Conservation (phyloP, 2,797 vertebrate genomes). For the Masticophis lateralis region DNA sequence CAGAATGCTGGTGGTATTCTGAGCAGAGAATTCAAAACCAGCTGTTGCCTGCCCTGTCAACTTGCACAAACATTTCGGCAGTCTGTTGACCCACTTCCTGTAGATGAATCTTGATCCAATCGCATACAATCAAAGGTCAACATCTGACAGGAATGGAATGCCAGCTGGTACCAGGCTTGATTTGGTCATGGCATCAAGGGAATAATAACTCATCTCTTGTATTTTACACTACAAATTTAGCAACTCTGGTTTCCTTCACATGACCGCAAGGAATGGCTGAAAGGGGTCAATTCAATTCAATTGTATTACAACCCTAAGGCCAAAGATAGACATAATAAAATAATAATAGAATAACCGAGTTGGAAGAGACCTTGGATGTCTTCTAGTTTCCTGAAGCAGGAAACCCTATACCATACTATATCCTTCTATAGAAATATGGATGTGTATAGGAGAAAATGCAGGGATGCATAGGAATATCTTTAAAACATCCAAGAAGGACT, state of each 20-base stretch:
- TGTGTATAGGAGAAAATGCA: too few relatives aligned
- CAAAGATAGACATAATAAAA: neutral
- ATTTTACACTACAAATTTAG: neutral
- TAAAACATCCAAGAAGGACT: neutral
- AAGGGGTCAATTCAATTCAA: neutral
- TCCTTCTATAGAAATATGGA: too few relatives aligned
- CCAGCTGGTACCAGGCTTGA: neutral
- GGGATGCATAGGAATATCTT: neutral
- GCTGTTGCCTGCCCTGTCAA: neutral
- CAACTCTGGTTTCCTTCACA: neutral
- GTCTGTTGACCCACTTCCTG: neutral
- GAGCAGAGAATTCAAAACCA: neutral
- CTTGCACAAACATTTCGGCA: neutral
- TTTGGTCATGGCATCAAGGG: neutral
- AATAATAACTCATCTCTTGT: neutral
- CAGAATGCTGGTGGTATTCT: neutral
- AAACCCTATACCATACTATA: neutral
- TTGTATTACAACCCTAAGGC: neutral
- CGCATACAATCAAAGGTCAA: neutral
- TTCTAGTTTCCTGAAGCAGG: neutral
- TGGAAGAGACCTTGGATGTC: neutral
- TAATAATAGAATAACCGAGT: neutral
- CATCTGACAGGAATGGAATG: neutral
- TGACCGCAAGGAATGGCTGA: neutral
- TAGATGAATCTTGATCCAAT: neutral